Conservation (phyloP, 2,888 invertebrate genomes). For the Drosophila quasianomalipes region DNA sequence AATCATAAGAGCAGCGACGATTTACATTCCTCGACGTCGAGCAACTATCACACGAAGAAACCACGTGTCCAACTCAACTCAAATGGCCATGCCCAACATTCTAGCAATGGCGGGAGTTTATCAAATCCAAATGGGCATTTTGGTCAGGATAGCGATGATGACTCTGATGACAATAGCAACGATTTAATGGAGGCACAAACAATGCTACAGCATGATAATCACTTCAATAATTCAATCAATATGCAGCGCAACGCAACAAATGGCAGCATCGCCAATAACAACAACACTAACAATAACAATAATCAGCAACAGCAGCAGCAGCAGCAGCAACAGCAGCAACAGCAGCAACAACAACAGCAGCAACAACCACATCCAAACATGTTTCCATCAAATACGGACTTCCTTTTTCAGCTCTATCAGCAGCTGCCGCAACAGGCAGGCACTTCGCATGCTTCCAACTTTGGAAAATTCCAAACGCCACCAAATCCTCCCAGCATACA, state of each 20-base stretch:
- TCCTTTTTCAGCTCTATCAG: constrained; percentile 84
- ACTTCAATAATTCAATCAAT: constrained; percentile 49
- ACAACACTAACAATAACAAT: constrained; percentile 45
- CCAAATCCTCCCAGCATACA: constrained; percentile 70
- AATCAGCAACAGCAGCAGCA: constrained; percentile 53
- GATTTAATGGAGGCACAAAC: constrained; percentile 72
- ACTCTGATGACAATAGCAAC: constrained; percentile 82
- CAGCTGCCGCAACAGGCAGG: constrained; percentile 80
- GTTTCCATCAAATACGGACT: constrained; percentile 84
- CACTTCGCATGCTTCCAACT: constrained; percentile 67
- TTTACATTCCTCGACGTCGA: constrained; percentile 75
- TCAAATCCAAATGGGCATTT: constrained; percentile 58
- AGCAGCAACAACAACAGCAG: constrained; percentile 55
- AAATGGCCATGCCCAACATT: constrained; percentile 52
- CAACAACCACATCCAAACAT: constrained; percentile 66
- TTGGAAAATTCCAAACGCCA: constrained; percentile 81
- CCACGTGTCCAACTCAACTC: constrained; percentile 79
- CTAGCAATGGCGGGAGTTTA: constrained; percentile 49
- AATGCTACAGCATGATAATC: constrained; percentile 72
- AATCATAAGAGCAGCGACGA: constrained; percentile 68
- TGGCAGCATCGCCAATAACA: constrained; percentile 44
- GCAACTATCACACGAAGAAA: constrained; percentile 81
- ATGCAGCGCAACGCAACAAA: constrained; percentile 50
- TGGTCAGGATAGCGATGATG: constrained; percentile 78
- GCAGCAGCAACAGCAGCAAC: constrained; percentile 52